Conservation (phyloP, 2,888 invertebrate species). For the Tromatobia lineatoria region DNA sequence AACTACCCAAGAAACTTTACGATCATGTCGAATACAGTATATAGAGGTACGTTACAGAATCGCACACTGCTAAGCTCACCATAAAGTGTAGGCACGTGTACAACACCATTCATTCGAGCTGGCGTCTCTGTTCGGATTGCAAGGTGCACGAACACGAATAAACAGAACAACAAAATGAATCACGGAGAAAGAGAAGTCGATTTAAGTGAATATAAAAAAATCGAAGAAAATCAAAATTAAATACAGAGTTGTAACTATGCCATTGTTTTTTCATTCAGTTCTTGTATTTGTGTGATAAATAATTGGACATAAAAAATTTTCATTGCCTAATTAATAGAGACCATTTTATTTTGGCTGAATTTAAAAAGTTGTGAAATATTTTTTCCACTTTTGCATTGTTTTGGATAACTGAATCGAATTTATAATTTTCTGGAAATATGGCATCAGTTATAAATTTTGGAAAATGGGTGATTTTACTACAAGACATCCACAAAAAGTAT, state of each 20-base stretch:
- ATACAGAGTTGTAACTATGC: background rate
- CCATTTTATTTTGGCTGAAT: too few relatives aligned
- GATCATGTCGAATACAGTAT: constrained; percentile 58
- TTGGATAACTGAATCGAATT: too few relatives aligned
- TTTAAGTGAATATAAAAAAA: background rate
- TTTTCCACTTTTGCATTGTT: too few relatives aligned
- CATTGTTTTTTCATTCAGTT: too few relatives aligned
- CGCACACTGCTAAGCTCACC: constrained; percentile 34
- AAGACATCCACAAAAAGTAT: too few relatives aligned
- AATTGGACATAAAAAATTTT: too few relatives aligned
- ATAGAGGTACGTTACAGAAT: background rate
- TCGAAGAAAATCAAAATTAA: constrained; percentile 10
- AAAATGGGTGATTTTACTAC: too few relatives aligned
- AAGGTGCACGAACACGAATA: constrained; percentile 60
- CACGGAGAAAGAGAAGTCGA: background rate
- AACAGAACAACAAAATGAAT: constrained; percentile 43
- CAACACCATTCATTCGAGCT: constrained; percentile 54
- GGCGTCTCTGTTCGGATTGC: constrained; percentile 47
- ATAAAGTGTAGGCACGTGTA: constrained; percentile 50
- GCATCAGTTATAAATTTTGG: too few relatives aligned
- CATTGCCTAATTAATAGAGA: too few relatives aligned
- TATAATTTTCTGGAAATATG: too few relatives aligned
- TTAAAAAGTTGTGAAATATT: too few relatives aligned
- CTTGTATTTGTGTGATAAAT: too few relatives aligned
- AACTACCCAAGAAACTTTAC: constrained; percentile 60